Base-by-base conservation (phyloP, 2,113 vertebrate genomes). In the Heterocephalus glaber region DNA sequence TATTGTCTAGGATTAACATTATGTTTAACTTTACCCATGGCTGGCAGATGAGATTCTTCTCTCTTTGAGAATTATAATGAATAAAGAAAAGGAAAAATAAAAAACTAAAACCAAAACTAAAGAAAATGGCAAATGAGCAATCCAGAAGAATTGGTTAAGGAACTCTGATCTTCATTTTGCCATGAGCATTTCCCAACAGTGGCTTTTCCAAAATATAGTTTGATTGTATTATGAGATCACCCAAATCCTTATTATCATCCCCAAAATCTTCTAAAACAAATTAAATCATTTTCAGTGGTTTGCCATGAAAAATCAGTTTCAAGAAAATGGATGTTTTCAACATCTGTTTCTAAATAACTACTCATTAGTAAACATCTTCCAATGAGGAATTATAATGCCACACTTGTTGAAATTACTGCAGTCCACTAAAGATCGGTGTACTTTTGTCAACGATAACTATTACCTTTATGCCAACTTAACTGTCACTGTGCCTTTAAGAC, bases 21-120 rank as follows among this genome's bases (percentile, higher is more conserved):
- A 41, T 61, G 20, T 68, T 20, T 56, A 41, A 83, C 0, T 19
- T 92, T 20, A 70, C 13, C 7, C 19, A 77, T 9, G 52, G 26
- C 1, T 70, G 8, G 20, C 7, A 70, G 5, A n/a, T 3, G 3
- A 61, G 7, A 0, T 2, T n/a, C 8, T 80, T 52, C 11, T 70
- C 6, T 61, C 12, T 17, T 35, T 65, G 38, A 8, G 3, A 90
- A 38, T 56, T 74, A 52, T 93, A 68, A 28, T 20, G 24, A 66
- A n/a, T 58, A 70, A 38, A 63, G 7, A 5, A 38, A 38, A 9
- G 20, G 2, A 17, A 72, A 56, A 24, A 41, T 6, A 22, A n/a
- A n/a, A 41, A 74, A 76, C 47, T 49, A 49, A 49, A 49, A 49
- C 47, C 9, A 41, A 38, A 38, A 33, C 12, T 14, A 54, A 19